Evolutionary conservation across 2,797 vertebrate genomes (phyloP).

Genomic region (Pseudotriccus pelzelni): DNA sequence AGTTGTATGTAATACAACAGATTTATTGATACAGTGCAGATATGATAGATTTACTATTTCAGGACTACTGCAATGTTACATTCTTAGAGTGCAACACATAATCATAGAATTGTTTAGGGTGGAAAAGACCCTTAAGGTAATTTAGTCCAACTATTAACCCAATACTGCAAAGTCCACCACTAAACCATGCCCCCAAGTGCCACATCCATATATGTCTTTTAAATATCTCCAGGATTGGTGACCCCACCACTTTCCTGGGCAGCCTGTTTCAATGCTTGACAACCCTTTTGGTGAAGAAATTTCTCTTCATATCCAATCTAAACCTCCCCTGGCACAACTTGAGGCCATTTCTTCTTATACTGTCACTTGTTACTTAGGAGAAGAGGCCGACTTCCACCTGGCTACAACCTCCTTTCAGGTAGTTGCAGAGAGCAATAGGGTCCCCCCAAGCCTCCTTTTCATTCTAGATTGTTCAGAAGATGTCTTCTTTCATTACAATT

Average conservation of each 20-base stretch:
- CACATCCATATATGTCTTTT: not conserved
- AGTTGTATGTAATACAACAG: not conserved
- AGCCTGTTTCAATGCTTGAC: not conserved
- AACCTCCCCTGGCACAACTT: not conserved
- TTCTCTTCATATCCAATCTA: not conserved
- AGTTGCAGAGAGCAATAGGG: not conserved
- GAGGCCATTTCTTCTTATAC: not conserved
- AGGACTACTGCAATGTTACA: rapidly evolving
- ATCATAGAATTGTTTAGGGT: not conserved
- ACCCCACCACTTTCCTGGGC: not conserved
- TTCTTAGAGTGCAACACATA: not conserved
- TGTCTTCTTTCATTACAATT: not conserved
- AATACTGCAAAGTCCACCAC: not conserved
- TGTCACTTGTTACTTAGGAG: not conserved
- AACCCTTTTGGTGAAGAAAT: not conserved
- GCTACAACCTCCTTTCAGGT: not conserved
- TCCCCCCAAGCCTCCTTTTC: not conserved
- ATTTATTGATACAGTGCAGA: not conserved
- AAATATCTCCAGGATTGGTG: not conserved
- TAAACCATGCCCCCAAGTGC: not conserved
- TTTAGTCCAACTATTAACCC: not conserved
- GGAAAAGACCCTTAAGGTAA: not conserved
- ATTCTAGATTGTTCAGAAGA: not conserved
- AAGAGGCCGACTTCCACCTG: not conserved
- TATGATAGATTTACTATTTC: not conserved